A percentile compares a stretch with the other conserved stretches of the same genome.
Conservation (phyloP, 2,888 invertebrate genomes). For the Nephrotoma appendiculata region DNA sequence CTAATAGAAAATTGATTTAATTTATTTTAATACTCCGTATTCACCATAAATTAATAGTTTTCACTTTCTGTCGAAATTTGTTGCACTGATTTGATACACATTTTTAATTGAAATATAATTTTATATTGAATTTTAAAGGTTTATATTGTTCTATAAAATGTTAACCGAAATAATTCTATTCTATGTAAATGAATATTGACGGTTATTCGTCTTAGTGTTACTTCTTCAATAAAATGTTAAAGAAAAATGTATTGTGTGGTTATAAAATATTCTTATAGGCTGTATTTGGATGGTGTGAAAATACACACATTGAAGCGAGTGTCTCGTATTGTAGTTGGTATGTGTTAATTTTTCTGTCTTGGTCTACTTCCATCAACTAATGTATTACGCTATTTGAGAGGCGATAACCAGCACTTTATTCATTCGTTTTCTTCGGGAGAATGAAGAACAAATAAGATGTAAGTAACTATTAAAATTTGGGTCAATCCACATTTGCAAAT, state of each 20-base stretch:
- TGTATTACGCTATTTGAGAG: too few species aligned
- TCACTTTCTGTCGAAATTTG: neutral
- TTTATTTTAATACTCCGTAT: neutral
- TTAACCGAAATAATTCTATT: neutral
- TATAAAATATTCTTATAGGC: neutral
- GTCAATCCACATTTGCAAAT: too few species aligned
- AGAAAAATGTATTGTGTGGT: neutral
- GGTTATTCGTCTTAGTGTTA: neutral
- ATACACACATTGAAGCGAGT: neutral
- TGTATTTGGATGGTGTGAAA: neutral
- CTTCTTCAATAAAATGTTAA: neutral
- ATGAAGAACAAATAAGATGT: too few species aligned
- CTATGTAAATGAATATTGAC: too few species aligned
- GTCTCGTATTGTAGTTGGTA: neutral
- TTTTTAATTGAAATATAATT: neutral
- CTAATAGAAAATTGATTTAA: neutral
- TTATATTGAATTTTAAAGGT: too few species aligned
- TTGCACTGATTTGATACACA: neutral
- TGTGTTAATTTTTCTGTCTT: neutral
- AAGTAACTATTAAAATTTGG: too few species aligned
- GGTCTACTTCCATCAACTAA: neutral
- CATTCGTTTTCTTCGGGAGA: too few species aligned
- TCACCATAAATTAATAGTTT: neutral
- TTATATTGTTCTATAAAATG: neutral
- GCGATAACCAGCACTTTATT: too few species aligned